Conservation (phyloP, 2,888 invertebrate genomes). For the Acrocyrtus sp. region DNA sequence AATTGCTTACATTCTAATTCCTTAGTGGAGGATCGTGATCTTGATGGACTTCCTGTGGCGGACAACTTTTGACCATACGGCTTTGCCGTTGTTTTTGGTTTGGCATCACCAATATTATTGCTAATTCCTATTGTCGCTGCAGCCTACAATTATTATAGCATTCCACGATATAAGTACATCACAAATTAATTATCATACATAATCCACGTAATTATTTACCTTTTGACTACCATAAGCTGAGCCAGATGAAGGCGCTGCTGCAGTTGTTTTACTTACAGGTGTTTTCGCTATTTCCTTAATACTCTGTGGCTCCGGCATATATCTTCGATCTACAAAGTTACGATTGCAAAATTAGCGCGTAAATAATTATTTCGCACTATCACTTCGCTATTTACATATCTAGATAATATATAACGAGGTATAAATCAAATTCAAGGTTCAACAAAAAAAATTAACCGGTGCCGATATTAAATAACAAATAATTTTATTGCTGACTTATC, state of each 20-base stretch:
- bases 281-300: slow-evolving; percentile 81
- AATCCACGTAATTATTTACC: slow-evolving; percentile 33
- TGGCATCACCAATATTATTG: slow-evolving; percentile 55
- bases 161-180: no score
- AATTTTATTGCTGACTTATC: no score
- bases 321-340: slow-evolving; percentile 81
- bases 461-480: no score
- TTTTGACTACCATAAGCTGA: slow-evolving; percentile 62
- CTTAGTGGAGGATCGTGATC: slow-evolving; percentile 90
- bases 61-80: slow-evolving; percentile 77
- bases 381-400: no score
- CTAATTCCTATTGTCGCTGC: slow-evolving; percentile 64
- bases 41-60: slow-evolving; percentile 81
- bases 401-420: no score
- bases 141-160: slow-evolving; percentile 62
- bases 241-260: slow-evolving; percentile 63
- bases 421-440: no score
- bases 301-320: slow-evolving; percentile 82
- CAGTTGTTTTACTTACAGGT: slow-evolving; percentile 68
- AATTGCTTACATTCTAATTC: slow-evolving; percentile 80
- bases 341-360: no score
- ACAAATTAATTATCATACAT: not conserved
- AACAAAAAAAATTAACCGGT: no score
- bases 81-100: slow-evolving; percentile 65
- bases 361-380: no score